These are phyloP conservation scores for Chrysolina oricalcia DNA, from an alignment of 2,888 invertebrate genomes.

Conservation along the genomic window DNA sequence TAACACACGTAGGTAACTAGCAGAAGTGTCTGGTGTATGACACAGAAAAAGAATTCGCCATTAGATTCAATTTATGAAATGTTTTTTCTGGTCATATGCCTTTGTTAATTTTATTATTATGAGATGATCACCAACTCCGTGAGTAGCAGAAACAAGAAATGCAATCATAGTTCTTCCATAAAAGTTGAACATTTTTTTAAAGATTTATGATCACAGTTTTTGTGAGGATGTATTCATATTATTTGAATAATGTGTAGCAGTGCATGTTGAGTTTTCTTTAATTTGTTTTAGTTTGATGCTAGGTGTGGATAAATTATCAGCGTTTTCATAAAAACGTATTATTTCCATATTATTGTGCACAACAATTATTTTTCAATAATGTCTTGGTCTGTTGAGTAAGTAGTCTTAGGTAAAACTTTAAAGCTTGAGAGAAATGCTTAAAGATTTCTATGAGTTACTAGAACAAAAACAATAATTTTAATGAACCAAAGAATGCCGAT, in stretches of 20 bases:
- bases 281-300: not conserved
- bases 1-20: constrained; percentile 71
- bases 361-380: not conserved
- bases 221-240: not conserved
- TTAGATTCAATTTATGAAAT: constrained; percentile 60
- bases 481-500: too few relatives aligned
- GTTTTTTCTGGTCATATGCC: constrained; percentile 62
- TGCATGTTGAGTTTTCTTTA: not conserved
- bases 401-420: too few relatives aligned
- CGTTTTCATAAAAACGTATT: not conserved
- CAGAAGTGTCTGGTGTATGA: constrained; percentile 72
- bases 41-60: constrained; percentile 66
- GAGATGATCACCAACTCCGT: not conserved
- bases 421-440: too few relatives aligned
- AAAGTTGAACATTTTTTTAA: constrained; percentile 35
- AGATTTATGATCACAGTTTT: not conserved
- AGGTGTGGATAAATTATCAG: not conserved
- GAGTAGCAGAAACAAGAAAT: constrained; percentile 34
- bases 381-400: not conserved
- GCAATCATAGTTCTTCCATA: constrained; percentile 61
- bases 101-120: constrained; percentile 32
- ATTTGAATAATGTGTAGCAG: not conserved
- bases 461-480: too few relatives aligned
- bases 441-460: too few relatives aligned
- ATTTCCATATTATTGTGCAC: not conserved